Conservation (phyloP, 2,797 vertebrate species). For the Phrynocephalus vlangalii region DNA sequence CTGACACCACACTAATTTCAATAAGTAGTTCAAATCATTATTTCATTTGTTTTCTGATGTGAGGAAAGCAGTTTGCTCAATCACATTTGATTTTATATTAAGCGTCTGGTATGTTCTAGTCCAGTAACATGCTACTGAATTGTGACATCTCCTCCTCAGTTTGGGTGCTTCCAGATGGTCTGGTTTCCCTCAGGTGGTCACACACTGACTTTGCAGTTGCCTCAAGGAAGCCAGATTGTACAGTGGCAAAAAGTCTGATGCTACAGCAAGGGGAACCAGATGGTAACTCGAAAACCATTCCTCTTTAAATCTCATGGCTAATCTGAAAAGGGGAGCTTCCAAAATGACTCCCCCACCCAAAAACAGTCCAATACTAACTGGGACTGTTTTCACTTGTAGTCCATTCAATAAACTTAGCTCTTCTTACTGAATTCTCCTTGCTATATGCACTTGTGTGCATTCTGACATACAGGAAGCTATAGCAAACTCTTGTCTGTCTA, state of each 20-base stretch:
- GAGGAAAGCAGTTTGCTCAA: slow-evolving; percentile 1
- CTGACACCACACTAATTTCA: slow-evolving; percentile 27
- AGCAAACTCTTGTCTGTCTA: too few species aligned
- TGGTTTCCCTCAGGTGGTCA: slow-evolving; percentile 29
- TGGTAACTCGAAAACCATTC: neutral
- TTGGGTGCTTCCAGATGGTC: slow-evolving; percentile 23
- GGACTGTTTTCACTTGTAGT: neutral
- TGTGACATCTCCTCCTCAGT: neutral
- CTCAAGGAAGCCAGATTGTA: slow-evolving; percentile 1
- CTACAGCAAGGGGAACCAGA: neutral
- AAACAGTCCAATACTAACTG: too few species aligned
- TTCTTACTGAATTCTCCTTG: neutral
- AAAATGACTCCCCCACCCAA: neutral
- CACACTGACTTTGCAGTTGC: slow-evolving; percentile 11
- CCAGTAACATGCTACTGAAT: slow-evolving; percentile 11
- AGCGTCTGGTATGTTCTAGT: neutral
- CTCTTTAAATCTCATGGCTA: neutral
- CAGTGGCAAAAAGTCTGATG: slow-evolving; percentile 5
- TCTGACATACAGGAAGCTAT: neutral
- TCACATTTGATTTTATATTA: slow-evolving; percentile 21
- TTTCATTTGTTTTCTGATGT: slow-evolving; percentile 15
- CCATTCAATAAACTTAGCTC: neutral
- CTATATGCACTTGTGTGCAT: neutral
- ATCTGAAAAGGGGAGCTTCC: neutral
- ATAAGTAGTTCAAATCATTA: slow-evolving; percentile 1